A percentile compares a stretch with the other conserved stretches of the same genome.
phyloP scores from a whole-genome alignment of 1,140 invertebrate genomes.

The Akabosia matsudoensis region DNA sequence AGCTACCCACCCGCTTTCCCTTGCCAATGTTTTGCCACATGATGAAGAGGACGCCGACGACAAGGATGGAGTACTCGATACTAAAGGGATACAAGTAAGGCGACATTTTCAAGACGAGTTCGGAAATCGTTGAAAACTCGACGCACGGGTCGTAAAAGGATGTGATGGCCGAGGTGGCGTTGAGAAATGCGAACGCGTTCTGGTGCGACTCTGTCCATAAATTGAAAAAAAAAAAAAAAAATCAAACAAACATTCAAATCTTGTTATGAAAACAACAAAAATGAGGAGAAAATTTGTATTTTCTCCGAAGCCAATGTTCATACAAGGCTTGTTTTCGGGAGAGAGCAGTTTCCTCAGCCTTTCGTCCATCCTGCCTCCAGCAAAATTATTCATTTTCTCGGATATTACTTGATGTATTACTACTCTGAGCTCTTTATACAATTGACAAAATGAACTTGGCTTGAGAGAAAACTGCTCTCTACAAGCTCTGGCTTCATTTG shows the following conservation, averaged over 20 bases:
- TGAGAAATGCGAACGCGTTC: constrained; percentile 45
- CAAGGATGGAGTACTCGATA: constrained; percentile 70
- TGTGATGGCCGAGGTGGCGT: constrained; percentile 45
- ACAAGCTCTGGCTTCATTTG: too few species aligned
- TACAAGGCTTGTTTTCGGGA: not conserved
- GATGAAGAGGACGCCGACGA: constrained; percentile 68
- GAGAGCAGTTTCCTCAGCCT: too few species aligned
- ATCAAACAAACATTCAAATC: not conserved
- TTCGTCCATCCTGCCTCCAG: not conserved
- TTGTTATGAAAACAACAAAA: not conserved
- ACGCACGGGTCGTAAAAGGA: constrained; percentile 48
- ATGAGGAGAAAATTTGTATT: not conserved
- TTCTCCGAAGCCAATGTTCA: not conserved
- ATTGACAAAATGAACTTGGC: not conserved
- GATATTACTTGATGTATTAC: not conserved
- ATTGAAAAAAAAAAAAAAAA: constrained; percentile 26
- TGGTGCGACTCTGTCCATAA: constrained; percentile 39
- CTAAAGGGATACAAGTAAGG: constrained; percentile 71
- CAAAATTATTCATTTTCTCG: not conserved
- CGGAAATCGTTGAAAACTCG: constrained; percentile 55
- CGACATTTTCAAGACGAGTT: constrained; percentile 56
- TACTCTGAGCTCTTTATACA: too few species aligned
- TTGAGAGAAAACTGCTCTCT: too few species aligned
- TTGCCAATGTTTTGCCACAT: constrained; percentile 69
- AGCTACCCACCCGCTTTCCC: constrained; percentile 48